Evolutionary conservation across 2,888 invertebrate species (phyloP), one percentile per base, ranked within the genome.

Genomic region (Venusia cambrica): DNA sequence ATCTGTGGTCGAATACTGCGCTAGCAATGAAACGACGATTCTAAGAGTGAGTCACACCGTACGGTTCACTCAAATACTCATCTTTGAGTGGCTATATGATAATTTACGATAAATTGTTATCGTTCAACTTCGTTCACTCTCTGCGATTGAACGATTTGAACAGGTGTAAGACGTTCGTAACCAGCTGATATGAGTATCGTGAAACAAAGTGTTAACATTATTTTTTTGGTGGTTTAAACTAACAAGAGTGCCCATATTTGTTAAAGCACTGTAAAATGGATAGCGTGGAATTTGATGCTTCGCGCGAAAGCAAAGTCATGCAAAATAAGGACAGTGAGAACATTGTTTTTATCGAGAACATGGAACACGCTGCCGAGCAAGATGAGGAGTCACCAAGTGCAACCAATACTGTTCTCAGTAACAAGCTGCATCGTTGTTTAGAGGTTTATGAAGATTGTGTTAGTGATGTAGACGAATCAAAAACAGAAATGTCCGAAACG

Each of bases 241-340:
- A n/a, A n/a, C n/a, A n/a, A n/a, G n/a, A n/a, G n/a, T n/a, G n/a
- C n/a, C n/a, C n/a, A n/a, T n/a, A n/a, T n/a, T n/a, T n/a, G n/a
- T 36, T 61, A 85, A 24, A 62, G 78, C 44, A 80, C 73, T 4
- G 85, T 84, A 85, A 83, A 66, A 83, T 83, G 73, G 84, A 77
- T 25, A 83, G 75, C 27, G 77, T 79, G 76, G 62, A 79, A 15
- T 52, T 81, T 11, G 80, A 80, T 44, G 77, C 75, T 1, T 81
- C 80, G 1, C 62, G 64, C 5, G 77, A 76, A 1, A 79, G 76
- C 37, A 79, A 73, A 60, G 71, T 79, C 7, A 75, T 83, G 73
- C 65, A 69, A 31, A 76, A 62, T 39, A 75, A 72, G 49, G 78
- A 81, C 30, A 73, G 66, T 38, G 73, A 73, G 2, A 63, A 60